Conservation (phyloP, 92 coral and sea anemone genomes). For the Epizoanthus stellaris region DNA sequence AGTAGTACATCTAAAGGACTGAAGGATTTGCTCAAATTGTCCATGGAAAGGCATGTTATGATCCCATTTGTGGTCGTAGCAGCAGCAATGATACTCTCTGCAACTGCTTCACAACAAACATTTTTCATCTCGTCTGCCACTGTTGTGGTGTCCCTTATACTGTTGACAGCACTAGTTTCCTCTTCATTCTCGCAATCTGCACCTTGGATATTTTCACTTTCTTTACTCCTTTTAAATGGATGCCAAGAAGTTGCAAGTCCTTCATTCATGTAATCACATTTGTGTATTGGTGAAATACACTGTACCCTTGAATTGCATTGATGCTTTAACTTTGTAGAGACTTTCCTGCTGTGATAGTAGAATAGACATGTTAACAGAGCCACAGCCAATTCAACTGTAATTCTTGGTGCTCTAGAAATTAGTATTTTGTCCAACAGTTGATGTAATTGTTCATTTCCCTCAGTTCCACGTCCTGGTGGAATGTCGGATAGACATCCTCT, state of each 20-base stretch:
- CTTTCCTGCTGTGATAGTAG: constrained; percentile 37
- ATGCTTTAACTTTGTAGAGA: constrained; percentile 12
- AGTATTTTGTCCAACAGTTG: constrained; percentile 40
- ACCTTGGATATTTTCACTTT: neutral
- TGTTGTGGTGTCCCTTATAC: neutral
- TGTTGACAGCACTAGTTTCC: neutral
- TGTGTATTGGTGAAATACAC: constrained; percentile 25
- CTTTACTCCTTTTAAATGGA: neutral
- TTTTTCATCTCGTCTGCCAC: constrained; percentile 33
- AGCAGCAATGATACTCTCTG: constrained; percentile 27
- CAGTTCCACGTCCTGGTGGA: constrained; percentile 56
- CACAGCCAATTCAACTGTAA: constrained; percentile 40
- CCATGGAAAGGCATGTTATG: constrained; percentile 25
- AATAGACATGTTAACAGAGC: constrained; percentile 40
- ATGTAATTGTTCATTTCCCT: constrained; percentile 49
- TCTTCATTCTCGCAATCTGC: neutral
- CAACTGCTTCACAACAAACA: constrained; percentile 34
- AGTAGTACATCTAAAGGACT: constrained; percentile 29
- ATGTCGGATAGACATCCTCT: constrained; percentile 57
- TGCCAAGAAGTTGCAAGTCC: constrained; percentile 22
- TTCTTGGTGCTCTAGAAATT: constrained; percentile 43
- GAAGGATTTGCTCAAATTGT: constrained; percentile 10
- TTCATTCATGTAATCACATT: neutral
- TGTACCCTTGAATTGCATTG: constrained; percentile 26
- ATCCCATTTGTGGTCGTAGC: neutral